These are phyloP conservation scores for Chymomyza fuscimana DNA, from an alignment of 2,888 invertebrate genomes.

Conservation along the genomic window DNA sequence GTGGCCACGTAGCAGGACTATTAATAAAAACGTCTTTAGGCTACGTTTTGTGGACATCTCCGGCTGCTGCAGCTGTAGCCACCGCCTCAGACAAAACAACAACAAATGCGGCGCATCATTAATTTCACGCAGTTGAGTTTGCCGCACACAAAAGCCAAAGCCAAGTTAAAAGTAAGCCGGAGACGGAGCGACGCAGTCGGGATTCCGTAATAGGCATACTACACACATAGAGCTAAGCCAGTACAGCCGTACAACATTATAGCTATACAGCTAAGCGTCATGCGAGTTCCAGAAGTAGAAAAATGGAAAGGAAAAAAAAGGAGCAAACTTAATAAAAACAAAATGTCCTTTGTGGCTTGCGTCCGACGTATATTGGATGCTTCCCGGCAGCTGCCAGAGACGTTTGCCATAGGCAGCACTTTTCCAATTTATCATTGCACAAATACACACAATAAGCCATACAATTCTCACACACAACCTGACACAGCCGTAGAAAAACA, in stretches of 20 bases:
- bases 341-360: conserved; percentile 68
- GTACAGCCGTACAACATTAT: neutral
- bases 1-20: conserved; percentile 71
- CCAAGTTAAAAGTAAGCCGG: conserved; percentile 6
- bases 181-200: neutral
- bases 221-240: neutral
- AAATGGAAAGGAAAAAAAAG: conserved; percentile 63
- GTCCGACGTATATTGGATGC: neutral
- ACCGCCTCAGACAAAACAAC: conserved; percentile 26
- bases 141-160: conserved; percentile 13
- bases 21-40: conserved; percentile 71
- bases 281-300: conserved; percentile 49
- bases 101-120: conserved; percentile 63
- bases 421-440: conserved; percentile 74
- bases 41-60: conserved; percentile 68
- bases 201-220: neutral
- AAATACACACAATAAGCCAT: conserved; percentile 46
- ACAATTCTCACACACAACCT: conserved; percentile 29
- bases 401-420: conserved; percentile 66
- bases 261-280: conserved; percentile 7
- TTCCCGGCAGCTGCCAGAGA: conserved; percentile 20
- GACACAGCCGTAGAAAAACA: conserved; percentile 25
- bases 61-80: conserved; percentile 14
- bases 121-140: conserved; percentile 57
- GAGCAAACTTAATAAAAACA: conserved; percentile 74